phyloP scores from a whole-genome alignment of 2,888 invertebrate genomes.

The Notocelia uddmanniana region DNA sequence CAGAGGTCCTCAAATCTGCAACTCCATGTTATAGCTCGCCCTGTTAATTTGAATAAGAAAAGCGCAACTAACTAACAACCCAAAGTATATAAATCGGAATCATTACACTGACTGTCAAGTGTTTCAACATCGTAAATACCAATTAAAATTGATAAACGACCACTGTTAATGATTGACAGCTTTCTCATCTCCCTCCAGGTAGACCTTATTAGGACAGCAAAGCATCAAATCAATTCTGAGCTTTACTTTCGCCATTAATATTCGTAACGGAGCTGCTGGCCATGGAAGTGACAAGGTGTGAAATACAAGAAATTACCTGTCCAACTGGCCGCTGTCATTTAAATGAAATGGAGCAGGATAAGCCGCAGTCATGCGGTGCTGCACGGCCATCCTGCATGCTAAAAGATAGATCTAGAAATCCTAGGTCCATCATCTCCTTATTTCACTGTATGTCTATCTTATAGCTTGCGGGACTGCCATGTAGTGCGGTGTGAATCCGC shows the following conservation, averaged over 20 bases:
- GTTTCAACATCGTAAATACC: conserved; percentile 4
- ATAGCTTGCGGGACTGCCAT: too few relatives aligned
- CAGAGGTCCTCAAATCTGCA: too few relatives aligned
- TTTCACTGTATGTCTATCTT: too few relatives aligned
- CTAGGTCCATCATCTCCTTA: too few relatives aligned
- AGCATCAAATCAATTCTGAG: not conserved
- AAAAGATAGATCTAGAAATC: too few relatives aligned
- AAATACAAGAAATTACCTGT: conserved; percentile 18
- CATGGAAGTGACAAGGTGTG: conserved; percentile 8
- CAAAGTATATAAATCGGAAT: not conserved
- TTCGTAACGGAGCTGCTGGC: not conserved
- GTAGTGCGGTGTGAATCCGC: too few relatives aligned
- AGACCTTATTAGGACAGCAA: conserved; percentile 18
- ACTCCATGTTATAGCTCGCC: too few relatives aligned
- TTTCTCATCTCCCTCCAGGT: conserved; percentile 10
- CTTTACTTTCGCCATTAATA: conserved; percentile 23
- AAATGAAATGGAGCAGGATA: too few relatives aligned
- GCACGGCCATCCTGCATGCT: too few relatives aligned
- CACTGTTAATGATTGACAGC: conserved; percentile 15
- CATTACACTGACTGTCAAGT: not conserved
- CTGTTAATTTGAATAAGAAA: too few relatives aligned
- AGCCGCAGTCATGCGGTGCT: too few relatives aligned
- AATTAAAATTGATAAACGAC: conserved; percentile 24
- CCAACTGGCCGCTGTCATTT: not conserved
- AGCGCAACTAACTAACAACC: not conserved